Conservation (phyloP, 2,888 invertebrate genomes). For the Amblyjoppa fuscipennis region DNA sequence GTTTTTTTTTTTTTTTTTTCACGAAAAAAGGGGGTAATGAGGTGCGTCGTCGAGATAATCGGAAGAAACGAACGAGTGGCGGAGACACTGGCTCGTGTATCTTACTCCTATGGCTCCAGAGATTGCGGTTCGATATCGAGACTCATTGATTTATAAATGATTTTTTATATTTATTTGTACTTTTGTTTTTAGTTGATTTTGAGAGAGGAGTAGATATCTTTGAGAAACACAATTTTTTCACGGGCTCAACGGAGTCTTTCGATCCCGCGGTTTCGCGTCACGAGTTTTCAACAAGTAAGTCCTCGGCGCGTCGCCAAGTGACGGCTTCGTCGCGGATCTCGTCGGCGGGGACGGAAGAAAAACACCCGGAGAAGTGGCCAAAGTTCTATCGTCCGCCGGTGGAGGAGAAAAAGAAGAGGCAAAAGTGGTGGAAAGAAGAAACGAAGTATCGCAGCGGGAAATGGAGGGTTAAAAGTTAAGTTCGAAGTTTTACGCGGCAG, state of each 20-base stretch:
- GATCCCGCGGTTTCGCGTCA: neutral
- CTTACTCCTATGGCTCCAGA: neutral
- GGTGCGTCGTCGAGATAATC: conserved; percentile 52
- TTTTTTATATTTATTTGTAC: neutral
- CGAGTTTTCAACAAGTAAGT: conserved; percentile 10
- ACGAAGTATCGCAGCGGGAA: conserved; percentile 59
- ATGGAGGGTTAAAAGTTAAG: conserved; percentile 71
- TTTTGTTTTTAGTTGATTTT: conserved; percentile 4
- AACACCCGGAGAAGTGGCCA: conserved; percentile 16
- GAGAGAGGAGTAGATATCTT: neutral
- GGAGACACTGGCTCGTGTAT: conserved; percentile 8
- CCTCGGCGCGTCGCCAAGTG: conserved; percentile 5
- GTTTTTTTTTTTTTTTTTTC: neutral
- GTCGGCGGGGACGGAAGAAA: conserved; percentile 4
- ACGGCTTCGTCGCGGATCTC: conserved; percentile 12
- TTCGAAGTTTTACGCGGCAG: conserved; percentile 69
- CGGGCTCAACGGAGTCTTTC: neutral
- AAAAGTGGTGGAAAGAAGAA: conserved; percentile 31
- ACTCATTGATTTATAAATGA: conserved; percentile 9
- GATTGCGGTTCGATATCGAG: neutral
- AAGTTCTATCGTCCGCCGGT: conserved; percentile 16
- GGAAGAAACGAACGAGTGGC: conserved; percentile 25
- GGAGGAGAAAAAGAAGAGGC: conserved; percentile 6
- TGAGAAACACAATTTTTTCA: neutral
- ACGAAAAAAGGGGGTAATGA: conserved; percentile 46